Percentiles rank a stretch among this genome's conserved stretches.
Evolutionary conservation across 1,140 invertebrate species (phyloP).

Genomic region (Zaprionus nigranus): DNA sequence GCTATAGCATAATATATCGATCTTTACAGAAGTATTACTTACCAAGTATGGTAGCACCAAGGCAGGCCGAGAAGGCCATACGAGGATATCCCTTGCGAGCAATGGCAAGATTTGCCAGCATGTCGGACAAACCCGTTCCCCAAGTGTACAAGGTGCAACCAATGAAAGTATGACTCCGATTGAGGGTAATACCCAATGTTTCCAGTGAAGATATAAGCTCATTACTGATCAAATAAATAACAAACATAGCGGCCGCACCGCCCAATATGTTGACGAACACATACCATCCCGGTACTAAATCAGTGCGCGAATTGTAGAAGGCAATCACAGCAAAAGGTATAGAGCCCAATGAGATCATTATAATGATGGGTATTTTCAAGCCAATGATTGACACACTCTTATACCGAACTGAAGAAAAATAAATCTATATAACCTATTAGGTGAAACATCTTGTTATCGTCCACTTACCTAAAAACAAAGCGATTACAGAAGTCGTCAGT

Average conservation of each 20-base stretch:
- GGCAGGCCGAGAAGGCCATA: constrained; percentile 43
- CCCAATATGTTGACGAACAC: constrained; percentile 8
- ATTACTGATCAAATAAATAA: constrained; percentile 1
- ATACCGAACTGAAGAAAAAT: not conserved
- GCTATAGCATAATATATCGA: not conserved
- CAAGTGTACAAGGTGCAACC: constrained; percentile 44
- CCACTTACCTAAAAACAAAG: not conserved
- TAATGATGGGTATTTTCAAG: not conserved
- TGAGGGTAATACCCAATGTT: constrained; percentile 29
- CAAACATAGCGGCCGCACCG: not conserved
- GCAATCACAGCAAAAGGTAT: not conserved
- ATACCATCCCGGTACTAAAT: constrained; percentile 28
- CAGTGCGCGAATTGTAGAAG: constrained; percentile 17
- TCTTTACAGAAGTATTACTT: not conserved
- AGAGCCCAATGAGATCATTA: not conserved
- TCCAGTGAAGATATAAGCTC: constrained; percentile 27
- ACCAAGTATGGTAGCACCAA: constrained; percentile 33
- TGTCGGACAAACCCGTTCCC: constrained; percentile 25
- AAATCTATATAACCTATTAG: not conserved
- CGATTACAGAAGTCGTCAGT: constrained; percentile 2
- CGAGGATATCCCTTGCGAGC: constrained; percentile 35
- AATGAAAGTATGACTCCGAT: constrained; percentile 34
- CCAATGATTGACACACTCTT: not conserved
- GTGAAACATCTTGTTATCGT: too few species aligned
- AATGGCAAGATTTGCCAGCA: constrained; percentile 18